Base-by-base conservation (phyloP, 2,113 vertebrate genomes). In the Grus americana region DNA sequence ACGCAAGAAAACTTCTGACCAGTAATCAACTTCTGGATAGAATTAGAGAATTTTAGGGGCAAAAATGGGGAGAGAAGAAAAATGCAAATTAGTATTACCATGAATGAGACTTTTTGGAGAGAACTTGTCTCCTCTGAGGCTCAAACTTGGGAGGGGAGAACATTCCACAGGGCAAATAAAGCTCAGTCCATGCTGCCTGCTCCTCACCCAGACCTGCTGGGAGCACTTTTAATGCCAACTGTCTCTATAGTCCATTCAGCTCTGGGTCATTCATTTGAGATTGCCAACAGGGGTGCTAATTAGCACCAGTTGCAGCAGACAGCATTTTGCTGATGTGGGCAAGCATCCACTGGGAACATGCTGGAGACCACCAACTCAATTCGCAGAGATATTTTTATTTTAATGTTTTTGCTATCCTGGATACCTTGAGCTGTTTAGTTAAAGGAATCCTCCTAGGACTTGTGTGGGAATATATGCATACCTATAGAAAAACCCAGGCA, bases 381-480 rank as follows among this genome's bases (percentile, higher is more conserved):
- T 54, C 2, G 4, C 70, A 34, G 18, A 62, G 84, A 66, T 92
- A 49, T 93, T 87, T 67, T 79, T 81, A 47, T 73, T 90, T 90
- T 49, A 38, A 24, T 93, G 88, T 47, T 57, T 93, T 88, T 85
- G 34, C 85, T 86, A 5, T 50, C 91, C 75, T 44, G 70, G 67
- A 52, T 85, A 85, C 70, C 71, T 70, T 15, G 67, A 93, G 82
- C 74, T 88, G 82, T 83, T 93, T 55, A 63, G 81, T 58, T 87
- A 86, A 92, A 79, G 79, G 85, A 93, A 88, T 46, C 75, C 82
- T 86, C 86, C 38, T 2, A 88, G 92, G 93, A 92, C 47, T 27
- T 61, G 54, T 83, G 90, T 36, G 93, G 90, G 90, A 92, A 70
- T 59, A 36, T 63, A 72, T 36, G 66, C 57, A 90, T 87, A 73